Conservation (phyloP, 2,888 invertebrate species). For the Xylota sylvarum region DNA sequence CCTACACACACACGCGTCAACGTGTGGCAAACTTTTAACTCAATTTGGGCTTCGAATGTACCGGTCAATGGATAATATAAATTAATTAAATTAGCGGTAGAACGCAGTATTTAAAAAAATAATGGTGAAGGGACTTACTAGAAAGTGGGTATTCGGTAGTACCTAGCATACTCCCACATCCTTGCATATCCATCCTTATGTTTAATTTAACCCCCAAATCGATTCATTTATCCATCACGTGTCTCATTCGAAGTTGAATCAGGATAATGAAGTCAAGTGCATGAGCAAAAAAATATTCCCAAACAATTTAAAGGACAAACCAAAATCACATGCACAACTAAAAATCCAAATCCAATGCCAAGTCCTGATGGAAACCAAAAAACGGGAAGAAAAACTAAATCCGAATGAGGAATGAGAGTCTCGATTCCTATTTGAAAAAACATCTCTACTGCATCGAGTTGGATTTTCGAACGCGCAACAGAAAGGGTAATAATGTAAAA, state of each 20-base stretch:
- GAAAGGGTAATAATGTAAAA: conserved; percentile 42
- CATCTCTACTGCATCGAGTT: conserved; percentile 13
- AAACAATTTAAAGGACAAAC: conserved; percentile 42
- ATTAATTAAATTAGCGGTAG: too few relatives aligned
- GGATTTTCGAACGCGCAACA: conserved; percentile 10
- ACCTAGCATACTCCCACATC: too few relatives aligned
- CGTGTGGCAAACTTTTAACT: too few relatives aligned
- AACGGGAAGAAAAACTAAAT: not conserved
- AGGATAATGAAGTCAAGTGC: conserved; percentile 64
- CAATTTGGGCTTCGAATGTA: too few relatives aligned
- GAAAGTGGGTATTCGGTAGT: too few relatives aligned
- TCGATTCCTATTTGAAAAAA: conserved; percentile 17
- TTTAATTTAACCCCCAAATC: conserved; percentile 53
- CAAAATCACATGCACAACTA: conserved; percentile 59
- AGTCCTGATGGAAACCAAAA: conserved; percentile 8
- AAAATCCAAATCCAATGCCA: conserved; percentile 42
- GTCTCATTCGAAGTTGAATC: conserved; percentile 53
- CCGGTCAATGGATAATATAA: too few relatives aligned
- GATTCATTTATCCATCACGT: conserved; percentile 69
- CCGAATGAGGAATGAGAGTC: not conserved
- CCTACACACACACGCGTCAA: too few relatives aligned
- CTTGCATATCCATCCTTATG: too few relatives aligned
- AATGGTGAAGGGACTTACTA: too few relatives aligned
- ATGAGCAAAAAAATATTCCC: not conserved
- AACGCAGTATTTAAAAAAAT: too few relatives aligned